Evolutionary conservation across 2,797 vertebrate species (phyloP).

Genomic region (Masticophis lateralis): DNA sequence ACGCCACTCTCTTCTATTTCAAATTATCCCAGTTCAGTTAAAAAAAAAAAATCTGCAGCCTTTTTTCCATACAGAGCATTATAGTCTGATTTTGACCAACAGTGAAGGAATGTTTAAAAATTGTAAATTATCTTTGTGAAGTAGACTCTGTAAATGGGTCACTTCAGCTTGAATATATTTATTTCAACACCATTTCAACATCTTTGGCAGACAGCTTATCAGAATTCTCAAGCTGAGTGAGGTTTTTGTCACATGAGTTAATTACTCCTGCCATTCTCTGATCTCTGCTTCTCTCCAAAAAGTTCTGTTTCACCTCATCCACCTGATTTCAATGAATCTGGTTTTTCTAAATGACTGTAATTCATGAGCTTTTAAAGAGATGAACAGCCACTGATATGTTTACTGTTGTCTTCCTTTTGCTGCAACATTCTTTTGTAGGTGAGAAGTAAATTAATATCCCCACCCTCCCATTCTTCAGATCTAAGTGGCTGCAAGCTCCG

Average conservation of each 20-base stretch:
- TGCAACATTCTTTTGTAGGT: not conserved
- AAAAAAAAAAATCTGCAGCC: not conserved
- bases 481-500: not conserved
- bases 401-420: not conserved
- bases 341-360: not conserved
- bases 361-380: not conserved
- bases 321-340: not conserved
- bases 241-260: not conserved
- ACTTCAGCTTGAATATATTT: not conserved
- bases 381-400: not conserved
- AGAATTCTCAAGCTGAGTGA: not conserved
- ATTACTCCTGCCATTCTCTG: not conserved
- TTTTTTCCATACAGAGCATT: not conserved
- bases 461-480: not conserved
- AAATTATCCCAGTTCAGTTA: not conserved
- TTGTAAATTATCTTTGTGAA: not conserved
- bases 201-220: not conserved
- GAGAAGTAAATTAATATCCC: not conserved
- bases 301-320: not conserved
- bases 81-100: not conserved
- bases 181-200: not conserved
- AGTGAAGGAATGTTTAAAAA: not conserved
- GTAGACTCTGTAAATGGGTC: not conserved
- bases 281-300: not conserved
- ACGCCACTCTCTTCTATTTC: not conserved